Percentiles rank a stretch among this genome's conserved stretches.
phyloP scores from a whole-genome alignment of 2,888 invertebrate species.

The Spialia ferax region DNA sequence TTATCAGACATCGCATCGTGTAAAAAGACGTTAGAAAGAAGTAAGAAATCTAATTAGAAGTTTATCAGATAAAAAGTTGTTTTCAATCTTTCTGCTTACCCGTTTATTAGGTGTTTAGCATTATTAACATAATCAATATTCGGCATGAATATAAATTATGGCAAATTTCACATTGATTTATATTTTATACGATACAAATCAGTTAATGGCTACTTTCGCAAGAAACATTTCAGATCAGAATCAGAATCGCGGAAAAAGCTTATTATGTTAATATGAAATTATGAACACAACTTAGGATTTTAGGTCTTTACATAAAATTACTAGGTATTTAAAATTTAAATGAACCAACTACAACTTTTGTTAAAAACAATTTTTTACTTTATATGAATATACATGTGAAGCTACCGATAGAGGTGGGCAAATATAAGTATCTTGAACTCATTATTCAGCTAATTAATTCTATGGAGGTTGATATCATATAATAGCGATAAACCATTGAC shows the following conservation, averaged over 20 bases:
- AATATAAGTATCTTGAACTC: no score
- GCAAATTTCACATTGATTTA: neutral
- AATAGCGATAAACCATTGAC: neutral
- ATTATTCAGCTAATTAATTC: neutral
- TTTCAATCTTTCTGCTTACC: neutral
- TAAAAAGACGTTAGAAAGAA: no score
- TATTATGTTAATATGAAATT: conserved; percentile 7
- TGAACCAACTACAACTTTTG: no score
- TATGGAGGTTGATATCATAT: neutral
- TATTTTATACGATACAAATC: conserved; percentile 4
- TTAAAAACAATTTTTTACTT: no score
- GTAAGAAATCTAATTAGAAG: no score
- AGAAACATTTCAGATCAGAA: neutral
- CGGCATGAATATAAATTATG: neutral
- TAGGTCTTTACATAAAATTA: neutral
- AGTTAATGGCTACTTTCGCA: conserved; percentile 6
- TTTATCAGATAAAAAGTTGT: no score
- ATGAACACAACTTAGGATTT: neutral
- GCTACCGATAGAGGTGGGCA: no score
- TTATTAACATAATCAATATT: neutral
- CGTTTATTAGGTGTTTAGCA: neutral
- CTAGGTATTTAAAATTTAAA: no score
- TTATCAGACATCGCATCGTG: no score
- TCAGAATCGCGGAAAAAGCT: neutral
- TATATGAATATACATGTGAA: no score